Conservation (phyloP, 2,113 vertebrate genomes). For the Vulpes ferrilata region DNA sequence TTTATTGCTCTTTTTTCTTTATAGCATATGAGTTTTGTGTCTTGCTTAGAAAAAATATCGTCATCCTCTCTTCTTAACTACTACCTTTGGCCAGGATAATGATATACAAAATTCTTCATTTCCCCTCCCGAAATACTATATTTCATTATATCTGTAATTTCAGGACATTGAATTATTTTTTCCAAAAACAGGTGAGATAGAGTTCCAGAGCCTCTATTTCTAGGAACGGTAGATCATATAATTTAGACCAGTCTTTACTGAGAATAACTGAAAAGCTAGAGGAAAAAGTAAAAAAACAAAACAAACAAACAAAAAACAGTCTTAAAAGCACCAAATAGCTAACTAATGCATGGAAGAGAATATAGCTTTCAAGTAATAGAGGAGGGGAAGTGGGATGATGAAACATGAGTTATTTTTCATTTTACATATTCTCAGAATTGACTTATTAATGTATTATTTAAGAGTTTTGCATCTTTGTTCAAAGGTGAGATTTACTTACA, state of each 20-base stretch:
- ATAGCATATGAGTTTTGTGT: background rate
- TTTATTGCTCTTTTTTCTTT: background rate
- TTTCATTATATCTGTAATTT: background rate
- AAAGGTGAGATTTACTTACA: background rate
- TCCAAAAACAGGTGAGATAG: background rate
- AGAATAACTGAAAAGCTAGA: background rate
- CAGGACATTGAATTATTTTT: background rate
- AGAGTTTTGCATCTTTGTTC: background rate
- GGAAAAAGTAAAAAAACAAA: background rate
- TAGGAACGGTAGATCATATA: background rate
- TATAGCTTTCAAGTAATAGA: background rate
- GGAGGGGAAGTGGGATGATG: background rate
- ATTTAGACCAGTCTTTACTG: background rate
- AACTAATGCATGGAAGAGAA: background rate
- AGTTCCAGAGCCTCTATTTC: background rate
- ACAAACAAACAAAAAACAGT: background rate
- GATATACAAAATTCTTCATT: background rate
- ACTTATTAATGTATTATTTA: background rate
- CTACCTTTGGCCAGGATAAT: background rate
- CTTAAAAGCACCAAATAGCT: background rate
- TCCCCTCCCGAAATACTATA: background rate
- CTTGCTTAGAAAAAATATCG: background rate
- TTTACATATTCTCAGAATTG: background rate
- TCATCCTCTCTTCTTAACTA: background rate
- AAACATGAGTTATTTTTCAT: background rate